A percentile compares a stretch with the other conserved stretches of the same genome.
phyloP scores from a whole-genome alignment of 2,113 vertebrate species.

The Brachyhypopomus gauderio region DNA sequence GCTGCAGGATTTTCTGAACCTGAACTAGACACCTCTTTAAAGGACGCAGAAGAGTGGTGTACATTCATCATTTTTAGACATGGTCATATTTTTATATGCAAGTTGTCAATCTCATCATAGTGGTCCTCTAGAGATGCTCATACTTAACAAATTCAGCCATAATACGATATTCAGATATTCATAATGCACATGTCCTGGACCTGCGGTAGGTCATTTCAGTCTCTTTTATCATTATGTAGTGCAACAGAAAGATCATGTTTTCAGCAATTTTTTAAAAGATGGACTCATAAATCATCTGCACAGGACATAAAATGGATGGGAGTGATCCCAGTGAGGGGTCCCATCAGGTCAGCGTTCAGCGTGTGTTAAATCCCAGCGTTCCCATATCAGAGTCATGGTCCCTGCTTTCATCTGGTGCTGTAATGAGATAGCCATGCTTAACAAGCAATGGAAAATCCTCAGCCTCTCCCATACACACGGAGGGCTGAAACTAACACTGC shows the following conservation, averaged over 20 bases:
- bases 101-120: background rate
- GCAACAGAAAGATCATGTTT: conserved; percentile 10
- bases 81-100: background rate
- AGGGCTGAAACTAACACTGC: too few species aligned
- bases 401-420: conserved; percentile 12
- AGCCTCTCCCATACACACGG: too few species aligned
- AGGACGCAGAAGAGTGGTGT: background rate
- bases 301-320: conserved; percentile 3
- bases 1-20: too few species aligned
- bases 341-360: conserved; percentile 25
- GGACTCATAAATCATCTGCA: conserved; percentile 16
- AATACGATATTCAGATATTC: conserved; percentile 8
- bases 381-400: background rate
- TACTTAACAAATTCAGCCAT: background rate
- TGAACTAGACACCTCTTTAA: too few species aligned
- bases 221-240: conserved; percentile 40
- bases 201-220: conserved; percentile 16
- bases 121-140: background rate
- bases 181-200: conserved; percentile 7
- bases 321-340: conserved; percentile 1
- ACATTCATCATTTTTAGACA: background rate
- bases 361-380: conserved; percentile 3
- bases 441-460: too few species aligned
- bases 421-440: conserved; percentile 13
- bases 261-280: background rate